phyloP scores from a whole-genome alignment of 2,113 vertebrate species.

The Toxostoma redivivum region DNA sequence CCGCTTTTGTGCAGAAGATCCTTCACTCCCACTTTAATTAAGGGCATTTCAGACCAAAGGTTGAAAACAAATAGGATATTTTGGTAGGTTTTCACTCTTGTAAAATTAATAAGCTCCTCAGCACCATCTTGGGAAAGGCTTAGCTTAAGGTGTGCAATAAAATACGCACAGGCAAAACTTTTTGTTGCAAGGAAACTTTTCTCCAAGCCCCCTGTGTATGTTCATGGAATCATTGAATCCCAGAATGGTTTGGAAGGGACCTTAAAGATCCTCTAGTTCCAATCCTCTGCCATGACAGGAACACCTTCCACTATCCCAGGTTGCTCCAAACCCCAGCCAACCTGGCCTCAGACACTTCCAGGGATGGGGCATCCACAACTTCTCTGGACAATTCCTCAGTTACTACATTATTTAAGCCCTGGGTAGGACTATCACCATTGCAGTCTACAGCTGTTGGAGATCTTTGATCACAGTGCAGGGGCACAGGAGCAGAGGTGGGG shows the following conservation, averaged over 20 bases:
- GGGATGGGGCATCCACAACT: not conserved
- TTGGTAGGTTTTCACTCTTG: conserved; percentile 20
- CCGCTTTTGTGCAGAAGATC: not conserved
- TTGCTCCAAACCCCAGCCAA: not conserved
- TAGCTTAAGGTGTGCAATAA: not conserved
- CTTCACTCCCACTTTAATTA: conserved; percentile 32
- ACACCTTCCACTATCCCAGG: not conserved
- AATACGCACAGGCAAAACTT: not conserved
- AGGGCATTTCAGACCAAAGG: not conserved
- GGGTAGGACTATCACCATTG: not conserved
- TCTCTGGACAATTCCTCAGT: not conserved
- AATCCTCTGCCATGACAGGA: not conserved
- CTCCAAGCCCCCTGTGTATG: not conserved
- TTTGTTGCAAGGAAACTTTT: not conserved
- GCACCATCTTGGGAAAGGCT: conserved; percentile 20
- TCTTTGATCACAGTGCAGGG: fast-evolving
- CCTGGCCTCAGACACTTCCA: not conserved
- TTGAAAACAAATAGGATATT: conserved; percentile 52
- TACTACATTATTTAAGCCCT: not conserved
- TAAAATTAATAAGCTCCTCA: conserved; percentile 40
- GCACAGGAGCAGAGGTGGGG: not conserved
- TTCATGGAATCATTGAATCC: not conserved
- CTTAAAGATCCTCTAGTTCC: not conserved
- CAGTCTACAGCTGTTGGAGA: not conserved
- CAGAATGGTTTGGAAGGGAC: not conserved